Percentiles rank a stretch among this genome's conserved stretches.
Conservation (phyloP, 2,888 invertebrate genomes). For the Hyposoter didymator region DNA sequence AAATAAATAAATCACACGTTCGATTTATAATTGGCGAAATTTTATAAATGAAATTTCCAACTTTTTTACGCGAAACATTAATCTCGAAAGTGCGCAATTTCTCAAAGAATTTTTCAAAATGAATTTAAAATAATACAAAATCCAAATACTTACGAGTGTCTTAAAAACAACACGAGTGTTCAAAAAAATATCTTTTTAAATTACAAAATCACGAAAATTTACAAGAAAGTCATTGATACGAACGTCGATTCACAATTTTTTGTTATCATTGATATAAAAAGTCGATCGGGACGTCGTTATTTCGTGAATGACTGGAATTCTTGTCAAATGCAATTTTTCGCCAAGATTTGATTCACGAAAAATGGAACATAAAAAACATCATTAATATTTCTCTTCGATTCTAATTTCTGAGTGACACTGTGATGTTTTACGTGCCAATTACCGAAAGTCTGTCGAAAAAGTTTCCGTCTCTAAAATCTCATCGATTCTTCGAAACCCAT, state of each 20-base stretch:
- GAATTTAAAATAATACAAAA: background rate
- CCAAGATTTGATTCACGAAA: background rate
- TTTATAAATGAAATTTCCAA: background rate
- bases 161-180: background rate
- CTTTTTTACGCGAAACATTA: background rate
- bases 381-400: background rate
- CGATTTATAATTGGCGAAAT: background rate
- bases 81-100: background rate
- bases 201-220: background rate
- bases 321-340: background rate
- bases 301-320: background rate
- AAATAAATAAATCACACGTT: background rate
- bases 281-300: background rate
- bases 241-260: background rate
- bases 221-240: background rate
- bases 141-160: slow-evolving; percentile 5
- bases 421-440: slow-evolving; percentile 65
- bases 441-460: slow-evolving; percentile 51
- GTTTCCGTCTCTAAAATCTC: slow-evolving; percentile 50
- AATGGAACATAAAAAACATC: background rate
- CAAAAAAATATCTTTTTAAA: background rate
- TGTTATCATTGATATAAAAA: background rate
- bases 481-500: slow-evolving; percentile 52
- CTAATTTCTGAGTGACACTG: slow-evolving; percentile 41
- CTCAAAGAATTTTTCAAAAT: background rate